phyloP scores from a whole-genome alignment of 2,797 vertebrate species.

The Siniperca scherzeri region DNA sequence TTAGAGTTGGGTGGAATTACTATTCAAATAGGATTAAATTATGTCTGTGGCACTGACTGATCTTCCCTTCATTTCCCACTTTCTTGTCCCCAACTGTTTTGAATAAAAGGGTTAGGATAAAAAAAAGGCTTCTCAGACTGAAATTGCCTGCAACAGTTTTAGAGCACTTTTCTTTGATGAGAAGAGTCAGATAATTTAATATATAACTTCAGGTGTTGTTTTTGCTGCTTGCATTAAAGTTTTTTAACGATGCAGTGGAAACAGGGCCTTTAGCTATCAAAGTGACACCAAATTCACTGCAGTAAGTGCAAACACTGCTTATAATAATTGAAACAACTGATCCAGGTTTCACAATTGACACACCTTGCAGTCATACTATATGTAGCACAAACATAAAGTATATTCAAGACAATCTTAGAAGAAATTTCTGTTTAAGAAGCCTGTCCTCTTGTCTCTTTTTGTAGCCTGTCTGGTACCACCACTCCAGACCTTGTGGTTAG shows the following conservation, averaged over 20 bases:
- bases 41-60: constrained; percentile 72
- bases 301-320: constrained; percentile 15
- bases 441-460: constrained; percentile 33
- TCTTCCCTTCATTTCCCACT: constrained; percentile 69
- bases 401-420: constrained; percentile 7
- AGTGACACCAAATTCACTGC: constrained; percentile 28
- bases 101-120: constrained; percentile 46
- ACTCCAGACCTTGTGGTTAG: constrained; percentile 98
- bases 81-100: constrained; percentile 60
- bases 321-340: constrained; percentile 5
- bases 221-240: constrained; percentile 32
- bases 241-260: constrained; percentile 48
- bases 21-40: constrained; percentile 76
- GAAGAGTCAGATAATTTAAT: constrained; percentile 52
- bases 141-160: constrained; percentile 55
- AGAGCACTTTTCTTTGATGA: constrained; percentile 51
- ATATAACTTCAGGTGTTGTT: constrained; percentile 44
- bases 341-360: not conserved
- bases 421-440: not conserved
- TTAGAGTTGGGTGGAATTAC: constrained; percentile 74
- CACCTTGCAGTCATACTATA: not conserved
- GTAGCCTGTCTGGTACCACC: constrained; percentile 93
- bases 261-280: constrained; percentile 21
- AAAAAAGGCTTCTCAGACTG: constrained; percentile 17
- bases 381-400: not conserved